Evolutionary conservation across 2,797 vertebrate genomes (phyloP), one percentile per base, ranked within the genome.

Genomic region (Mallotus villosus): DNA sequence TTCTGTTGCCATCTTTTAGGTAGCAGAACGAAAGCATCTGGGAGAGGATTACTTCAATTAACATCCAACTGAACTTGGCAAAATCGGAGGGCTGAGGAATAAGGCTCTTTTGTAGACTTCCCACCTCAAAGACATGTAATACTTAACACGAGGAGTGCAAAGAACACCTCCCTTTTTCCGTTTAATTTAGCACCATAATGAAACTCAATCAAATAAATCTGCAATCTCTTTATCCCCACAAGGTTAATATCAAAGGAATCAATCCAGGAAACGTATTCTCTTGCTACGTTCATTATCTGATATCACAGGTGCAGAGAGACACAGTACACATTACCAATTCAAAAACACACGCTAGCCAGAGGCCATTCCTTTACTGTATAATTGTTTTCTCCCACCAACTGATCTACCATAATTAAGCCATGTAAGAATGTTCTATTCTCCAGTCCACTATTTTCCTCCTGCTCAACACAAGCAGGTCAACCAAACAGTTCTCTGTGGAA

Each of bases 341-440:
- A 90, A 87, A 90, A 91, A 86, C 86, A 86, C 66, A 80, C 80
- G 91, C 82, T 87, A 84, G 89, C 88, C 88, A 88, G 86, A 90
- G 89, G 86, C 87, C 81, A 87, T 89, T 88, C 79, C 79, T 86
- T 87, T 86, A 86, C 89, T 90, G 86, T 86, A 87, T 91, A 91
- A 91, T 90, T 90, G 85, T 87, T 83, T 86, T 55, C 75, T 70
- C 74, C 76, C 53, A 84, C 85, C 84, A 86, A 88, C 87, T 82
- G 85, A 86, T 88, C 86, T 83, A 78, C 75, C 78, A 86, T 91
- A 91, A 91, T 91, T 90, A 90, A 91, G 85, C 85, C 83, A 81
- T 89, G 79, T 78, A 83, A 85, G 84, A 85, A 84, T 80, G 83
- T 84, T 90, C 82, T 88, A 88, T 88, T 90, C 84, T 82, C 85